A percentile compares a stretch with the other conserved stretches of the same genome.
Evolutionary conservation across 2,888 invertebrate genomes (phyloP).

Genomic region (Drosophila rubida): DNA sequence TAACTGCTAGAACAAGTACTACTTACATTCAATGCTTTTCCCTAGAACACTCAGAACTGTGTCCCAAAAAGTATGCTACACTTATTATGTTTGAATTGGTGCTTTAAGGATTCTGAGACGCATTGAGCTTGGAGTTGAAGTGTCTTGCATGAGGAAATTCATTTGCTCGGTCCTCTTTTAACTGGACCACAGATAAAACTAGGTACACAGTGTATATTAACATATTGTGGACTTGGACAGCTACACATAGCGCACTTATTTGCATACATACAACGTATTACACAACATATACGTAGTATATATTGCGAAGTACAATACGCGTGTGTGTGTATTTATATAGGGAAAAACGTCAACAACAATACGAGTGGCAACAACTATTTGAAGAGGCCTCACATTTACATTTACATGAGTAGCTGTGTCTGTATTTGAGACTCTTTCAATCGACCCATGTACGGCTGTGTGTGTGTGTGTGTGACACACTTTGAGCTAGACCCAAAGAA

Average conservation of each 20-base stretch:
- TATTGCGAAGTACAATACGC: conserved; percentile 8
- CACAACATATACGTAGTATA: conserved; percentile 10
- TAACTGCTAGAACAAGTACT: too few species aligned
- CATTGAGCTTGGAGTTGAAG: neutral
- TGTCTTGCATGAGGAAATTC: neutral
- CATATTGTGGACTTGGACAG: conserved; percentile 49
- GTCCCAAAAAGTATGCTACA: neutral
- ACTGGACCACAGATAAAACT: conserved; percentile 45
- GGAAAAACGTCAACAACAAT: conserved; percentile 11
- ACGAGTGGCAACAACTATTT: conserved; percentile 29
- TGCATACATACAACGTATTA: conserved; percentile 35
- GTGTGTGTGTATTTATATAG: conserved; percentile 1
- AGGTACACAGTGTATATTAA: conserved; percentile 38
- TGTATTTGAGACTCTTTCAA: conserved; percentile 26
- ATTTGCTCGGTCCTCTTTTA: conserved; percentile 10
- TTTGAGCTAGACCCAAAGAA: conserved; percentile 30
- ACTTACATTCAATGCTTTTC: too few species aligned
- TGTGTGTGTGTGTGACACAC: conserved; percentile 24
- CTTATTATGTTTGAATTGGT: neutral
- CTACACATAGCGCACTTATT: conserved; percentile 22
- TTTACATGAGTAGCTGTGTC: conserved; percentile 34
- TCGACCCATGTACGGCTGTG: conserved; percentile 2
- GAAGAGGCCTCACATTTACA: conserved; percentile 47
- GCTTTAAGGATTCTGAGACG: neutral
- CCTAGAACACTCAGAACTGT: too few species aligned